Evolutionary conservation across 2,113 vertebrate genomes (phyloP), one percentile per base, ranked within the genome.

Genomic region (Plestiodon gilberti): DNA sequence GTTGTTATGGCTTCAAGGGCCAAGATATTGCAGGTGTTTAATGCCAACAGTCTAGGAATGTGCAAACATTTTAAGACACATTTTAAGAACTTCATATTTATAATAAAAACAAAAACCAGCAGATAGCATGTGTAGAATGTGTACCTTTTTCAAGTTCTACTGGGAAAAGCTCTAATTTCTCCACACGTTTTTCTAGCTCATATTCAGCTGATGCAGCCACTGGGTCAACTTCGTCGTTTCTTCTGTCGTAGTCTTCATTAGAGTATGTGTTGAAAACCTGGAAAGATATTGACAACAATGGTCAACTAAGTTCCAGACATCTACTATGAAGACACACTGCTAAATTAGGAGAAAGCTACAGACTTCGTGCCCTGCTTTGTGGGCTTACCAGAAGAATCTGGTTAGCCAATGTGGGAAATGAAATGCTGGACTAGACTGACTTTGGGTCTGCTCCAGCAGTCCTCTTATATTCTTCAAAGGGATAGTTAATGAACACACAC

Each of bases 211-310:
- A 99, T 70, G 99, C 98, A 30, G 99, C 98, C 94, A 99, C 98
- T 0, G 99, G 99, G 90, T 99, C 99, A 89, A 99, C 98, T 90
- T 99, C 98, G 89, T 99, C 98, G 48, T 99, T 99, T 87, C 98
- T 97, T 67, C 99, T 96, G 95, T 99, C 98, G 78, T 99, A 99
- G 92, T 99, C 99, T 96, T 99, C 98, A 38, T 99, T 99, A 90
- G 98, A 99, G 93, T 99, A 99, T 6, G 99, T 99, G 93, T 97
- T 98, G 94, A 99, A 99, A 93, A 99, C 98, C 99, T 99, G 94
- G 2, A 91, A 40, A 85, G 79, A 93, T 0, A 95, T 4, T 4
- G 83, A 6, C n/a, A 87, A 65, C 89, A 71, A 67, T n/a, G 70
- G 57, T 88, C 48, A 87, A 59, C 22, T 59, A 70, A 1, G 38